Evolutionary conservation across 1,140 invertebrate genomes (phyloP), one percentile per base, ranked within the genome.

Genomic region (Oedothorax gibbosus): DNA sequence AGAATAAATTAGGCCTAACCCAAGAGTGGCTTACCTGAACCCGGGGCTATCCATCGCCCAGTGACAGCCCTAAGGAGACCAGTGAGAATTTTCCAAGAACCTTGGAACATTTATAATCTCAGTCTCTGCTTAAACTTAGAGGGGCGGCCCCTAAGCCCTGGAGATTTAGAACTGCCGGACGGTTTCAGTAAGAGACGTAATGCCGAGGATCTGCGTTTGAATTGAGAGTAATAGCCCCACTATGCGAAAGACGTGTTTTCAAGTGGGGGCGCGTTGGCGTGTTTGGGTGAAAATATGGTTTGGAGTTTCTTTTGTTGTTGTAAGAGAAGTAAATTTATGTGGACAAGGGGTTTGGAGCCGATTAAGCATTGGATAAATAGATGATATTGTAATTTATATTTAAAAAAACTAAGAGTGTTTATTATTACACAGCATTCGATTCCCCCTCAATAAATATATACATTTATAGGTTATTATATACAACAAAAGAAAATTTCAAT

Each of bases 91-190:
- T 75, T 75, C 72, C 12, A 12, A 35, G 21, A 35, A 35, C 35
- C 54, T 75, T 56, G n/a, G 72, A 75, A 75, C 72, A 75, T 75
- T 75, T 75, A 75, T 75, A 75, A 75, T 75, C 72, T 35, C 72
- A 53, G 53, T 57, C 51, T 20, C 21, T 12, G 54, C 18, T 21
- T 57, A 56, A 35, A 51, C 49, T 18, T 68, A 15, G 54, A 18
- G 18, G 12, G 57, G 18, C 12, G 57, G 54, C 20, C 72, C 54
- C 51, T 35, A 57, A 75, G 72, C 72, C 51, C 72, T 20, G 9
- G 54, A 75, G 72, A 54, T 71, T 71, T 71, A 71, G 72, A 60
- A 56, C 12, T 57, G 54, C 21, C 9, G 18, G 53, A 71, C 68
- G 68, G 68, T 71, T 60, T 35, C 72, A 60, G 72, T 75, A 57